Evolutionary conservation across 2,797 vertebrate species (phyloP), one percentile per base, ranked within the genome.

Genomic region (Saxicola maurus): DNA sequence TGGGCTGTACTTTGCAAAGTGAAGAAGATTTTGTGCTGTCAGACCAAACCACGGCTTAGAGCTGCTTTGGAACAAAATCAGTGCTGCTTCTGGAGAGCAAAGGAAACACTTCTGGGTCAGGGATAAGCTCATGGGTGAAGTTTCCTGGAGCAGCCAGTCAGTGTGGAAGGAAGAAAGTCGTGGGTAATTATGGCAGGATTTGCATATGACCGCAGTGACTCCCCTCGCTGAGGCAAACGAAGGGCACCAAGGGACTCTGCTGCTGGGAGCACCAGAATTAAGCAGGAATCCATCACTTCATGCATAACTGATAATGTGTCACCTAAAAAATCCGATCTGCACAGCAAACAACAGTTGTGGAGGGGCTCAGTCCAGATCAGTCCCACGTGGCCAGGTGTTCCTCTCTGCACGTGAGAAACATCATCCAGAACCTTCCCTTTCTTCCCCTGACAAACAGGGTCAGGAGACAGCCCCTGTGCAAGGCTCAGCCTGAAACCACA

Each of bases 111-210:
- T 57, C 28, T 56, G 42, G 25, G 42, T 45, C 24, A 4, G 42
- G 30, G 68, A 71, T 17, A 87, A 91, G 25, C 57, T 80, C 72
- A 27, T 9, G 53, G 65, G 62, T 68, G 68, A 87, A 27, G 65
- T 81, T 91, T 75, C 65, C 40, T 65, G 85, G 87, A 65, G 76
- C 79, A 87, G 86, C 43, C 64, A 90, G 25, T 53, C 67, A 73
- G 55, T 5, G 59, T 23, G 59, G 31, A 92, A 83, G 51, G 38
- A 62, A 69, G 77, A 89, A 91, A 68, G 60, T 25, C 1, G 0
- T 67, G 59, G 87, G 59, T 87, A 93, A 91, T 93, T 72, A 75
- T 62, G 82, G 73, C 46, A 48, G 48, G 89, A 91, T 91, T 95
- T 93, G 82, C 89, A 83, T 92, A 78, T 42, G 92, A 93, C 80